Evolutionary conservation across 92 coral and sea anemone species (phyloP).

Genomic region (Paramuricea clavata): DNA sequence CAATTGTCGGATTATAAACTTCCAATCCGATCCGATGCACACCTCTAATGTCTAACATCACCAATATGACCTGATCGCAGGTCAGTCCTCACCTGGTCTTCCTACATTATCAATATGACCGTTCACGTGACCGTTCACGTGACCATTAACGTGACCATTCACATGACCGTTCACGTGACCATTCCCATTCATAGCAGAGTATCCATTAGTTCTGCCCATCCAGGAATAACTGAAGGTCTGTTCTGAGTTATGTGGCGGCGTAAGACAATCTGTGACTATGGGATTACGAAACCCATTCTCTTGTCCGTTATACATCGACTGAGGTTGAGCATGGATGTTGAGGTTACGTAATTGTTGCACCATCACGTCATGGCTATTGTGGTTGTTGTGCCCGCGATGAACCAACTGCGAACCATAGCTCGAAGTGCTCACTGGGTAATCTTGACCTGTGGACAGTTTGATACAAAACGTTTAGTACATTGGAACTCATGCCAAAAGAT

Average conservation of each 20-base stretch:
- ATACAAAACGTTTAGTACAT: too few species aligned
- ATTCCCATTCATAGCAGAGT: constrained; percentile 40
- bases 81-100: constrained; percentile 31
- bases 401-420: constrained; percentile 41
- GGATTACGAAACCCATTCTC: constrained; percentile 29
- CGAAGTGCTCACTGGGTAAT: constrained; percentile 1
- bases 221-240: constrained; percentile 35
- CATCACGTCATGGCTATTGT: constrained; percentile 31
- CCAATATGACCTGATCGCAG: too few species aligned
- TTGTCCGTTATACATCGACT: constrained; percentile 34
- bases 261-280: constrained; percentile 32
- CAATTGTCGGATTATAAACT: too few species aligned
- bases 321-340: constrained; percentile 18
- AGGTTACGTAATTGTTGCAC: constrained; percentile 48
- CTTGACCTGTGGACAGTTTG: constrained; percentile 27
- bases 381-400: constrained; percentile 45
- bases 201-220: constrained; percentile 18
- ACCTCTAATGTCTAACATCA: too few species aligned
- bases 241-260: constrained; percentile 39
- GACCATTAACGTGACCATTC: constrained; percentile 33
- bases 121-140: constrained; percentile 45
- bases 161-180: constrained; percentile 43
- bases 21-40: too few species aligned
- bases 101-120: constrained; percentile 40
- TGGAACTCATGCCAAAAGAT: too few species aligned